These are phyloP conservation scores for Sipha maydis DNA, from an alignment of 2,888 invertebrate species.

Conservation along the genomic window DNA sequence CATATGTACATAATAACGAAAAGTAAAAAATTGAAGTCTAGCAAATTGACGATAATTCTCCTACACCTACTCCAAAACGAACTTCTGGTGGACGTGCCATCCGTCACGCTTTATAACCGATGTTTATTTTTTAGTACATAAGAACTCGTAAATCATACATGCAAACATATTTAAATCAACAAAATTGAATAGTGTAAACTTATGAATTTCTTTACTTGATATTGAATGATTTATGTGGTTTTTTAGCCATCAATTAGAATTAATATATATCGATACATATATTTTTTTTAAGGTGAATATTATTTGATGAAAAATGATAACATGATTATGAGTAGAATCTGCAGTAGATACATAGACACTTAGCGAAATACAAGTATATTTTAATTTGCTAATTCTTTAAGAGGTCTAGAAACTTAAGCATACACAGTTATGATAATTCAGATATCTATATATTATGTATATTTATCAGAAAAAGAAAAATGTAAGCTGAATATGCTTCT, in stretches of 20 bases:
- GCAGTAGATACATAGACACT: no score
- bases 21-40: neutral
- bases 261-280: no score
- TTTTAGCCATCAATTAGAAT: neutral
- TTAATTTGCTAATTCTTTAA: no score
- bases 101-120: neutral
- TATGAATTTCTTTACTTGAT: neutral
- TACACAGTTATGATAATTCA: no score
- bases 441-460: no score
- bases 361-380: no score
- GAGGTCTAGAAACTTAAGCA: no score
- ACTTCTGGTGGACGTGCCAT: constrained; percentile 12
- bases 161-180: neutral
- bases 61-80: neutral
- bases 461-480: no score
- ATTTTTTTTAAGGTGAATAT: no score
- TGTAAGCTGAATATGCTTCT: no score
- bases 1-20: neutral
- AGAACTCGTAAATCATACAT: neutral
- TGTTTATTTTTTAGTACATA: neutral
- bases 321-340: no score
- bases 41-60: neutral
- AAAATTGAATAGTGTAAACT: neutral
- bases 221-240: neutral
- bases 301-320: no score